Conservation (phyloP, 2,888 invertebrate species). For the Cephus sareptanus region DNA sequence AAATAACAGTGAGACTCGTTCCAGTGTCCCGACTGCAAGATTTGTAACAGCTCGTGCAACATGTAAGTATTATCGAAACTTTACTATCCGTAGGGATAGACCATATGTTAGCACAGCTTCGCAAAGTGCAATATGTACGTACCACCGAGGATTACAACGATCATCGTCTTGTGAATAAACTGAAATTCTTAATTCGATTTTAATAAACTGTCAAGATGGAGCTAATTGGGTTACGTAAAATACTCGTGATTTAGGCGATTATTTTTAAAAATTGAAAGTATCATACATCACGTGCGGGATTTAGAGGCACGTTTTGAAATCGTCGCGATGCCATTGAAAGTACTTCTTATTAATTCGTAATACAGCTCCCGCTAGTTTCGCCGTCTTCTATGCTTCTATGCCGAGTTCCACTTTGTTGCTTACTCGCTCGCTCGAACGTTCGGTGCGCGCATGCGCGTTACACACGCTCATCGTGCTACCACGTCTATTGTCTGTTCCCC, state of each 20-base stretch:
- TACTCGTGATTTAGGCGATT: background rate
- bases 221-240: background rate
- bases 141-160: background rate
- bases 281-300: background rate
- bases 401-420: background rate
- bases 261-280: background rate
- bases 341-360: background rate
- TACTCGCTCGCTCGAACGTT: background rate
- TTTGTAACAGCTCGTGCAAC: background rate
- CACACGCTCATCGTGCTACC: background rate
- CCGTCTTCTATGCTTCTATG: background rate
- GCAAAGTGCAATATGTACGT: background rate
- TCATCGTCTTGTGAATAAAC: background rate
- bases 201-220: background rate
- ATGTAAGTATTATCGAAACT: background rate
- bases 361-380: no score
- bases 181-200: background rate
- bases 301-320: background rate
- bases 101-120: background rate
- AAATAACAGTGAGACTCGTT: background rate
- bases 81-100: background rate
- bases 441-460: background rate
- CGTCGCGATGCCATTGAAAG: background rate
- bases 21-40: background rate
- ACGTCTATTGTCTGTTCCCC: background rate